These are phyloP conservation scores for Phainopepla nitens DNA, from an alignment of 2,113 vertebrate genomes.

Conservation along the genomic window DNA sequence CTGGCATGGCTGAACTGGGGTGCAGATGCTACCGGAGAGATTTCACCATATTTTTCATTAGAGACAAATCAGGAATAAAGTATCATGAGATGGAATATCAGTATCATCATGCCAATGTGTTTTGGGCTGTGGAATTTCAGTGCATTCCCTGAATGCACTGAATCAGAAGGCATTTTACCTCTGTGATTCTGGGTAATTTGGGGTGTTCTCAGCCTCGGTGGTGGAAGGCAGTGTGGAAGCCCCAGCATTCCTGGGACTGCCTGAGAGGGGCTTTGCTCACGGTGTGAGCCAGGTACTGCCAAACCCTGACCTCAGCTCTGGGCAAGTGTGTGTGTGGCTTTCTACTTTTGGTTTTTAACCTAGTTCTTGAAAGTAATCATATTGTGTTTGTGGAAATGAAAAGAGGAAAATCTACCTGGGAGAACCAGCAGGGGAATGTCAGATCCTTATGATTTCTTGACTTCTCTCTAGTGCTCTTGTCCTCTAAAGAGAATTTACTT, in stretches of 20 bases:
- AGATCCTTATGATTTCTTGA: neutral
- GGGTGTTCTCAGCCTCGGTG: neutral
- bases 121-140: neutral
- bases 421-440: neutral
- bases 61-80: neutral
- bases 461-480: neutral
- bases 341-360: neutral
- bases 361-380: neutral
- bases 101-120: neutral
- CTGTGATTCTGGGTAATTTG: neutral
- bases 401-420: neutral
- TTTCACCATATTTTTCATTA: neutral
- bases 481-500: neutral
- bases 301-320: neutral
- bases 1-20: neutral
- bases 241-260: neutral
- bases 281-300: neutral
- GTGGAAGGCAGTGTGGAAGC: neutral
- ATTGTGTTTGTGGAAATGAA: neutral
- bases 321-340: neutral
- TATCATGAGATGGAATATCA: neutral
- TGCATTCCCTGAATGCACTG: neutral
- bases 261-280: neutral
- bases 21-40: neutral
- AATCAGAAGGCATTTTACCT: neutral